A percentile compares a stretch with the other conserved stretches of the same genome.
Conservation (phyloP, 2,797 vertebrate species). For the Xiphorhynchus erythropygius region DNA sequence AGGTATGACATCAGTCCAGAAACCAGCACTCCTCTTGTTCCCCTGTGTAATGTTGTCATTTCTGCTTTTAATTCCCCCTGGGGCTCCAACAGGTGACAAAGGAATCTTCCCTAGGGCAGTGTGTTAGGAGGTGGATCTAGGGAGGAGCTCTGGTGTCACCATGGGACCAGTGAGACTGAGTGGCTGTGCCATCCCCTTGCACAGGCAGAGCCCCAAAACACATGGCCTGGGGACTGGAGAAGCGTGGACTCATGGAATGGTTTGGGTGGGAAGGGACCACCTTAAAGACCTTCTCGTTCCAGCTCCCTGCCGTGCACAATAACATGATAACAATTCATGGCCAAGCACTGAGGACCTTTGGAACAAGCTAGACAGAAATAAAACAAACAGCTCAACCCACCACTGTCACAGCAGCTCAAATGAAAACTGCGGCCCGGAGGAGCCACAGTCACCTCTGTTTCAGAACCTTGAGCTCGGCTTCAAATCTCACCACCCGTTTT, state of each 20-base stretch:
- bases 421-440: not conserved
- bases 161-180: not conserved
- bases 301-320: not conserved
- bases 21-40: not conserved
- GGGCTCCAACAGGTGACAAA: not conserved
- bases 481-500: not conserved
- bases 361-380: not conserved
- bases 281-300: not conserved
- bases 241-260: not conserved
- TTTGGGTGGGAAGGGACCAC: not conserved
- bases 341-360: not conserved
- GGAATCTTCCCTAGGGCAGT: not conserved
- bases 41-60: not conserved
- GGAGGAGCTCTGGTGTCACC: not conserved
- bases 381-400: not conserved
- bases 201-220: not conserved
- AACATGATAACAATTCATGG: accelerated
- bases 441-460: not conserved
- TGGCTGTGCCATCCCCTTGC: not conserved
- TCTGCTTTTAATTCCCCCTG: not conserved
- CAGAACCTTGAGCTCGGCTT: not conserved
- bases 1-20: not conserved
- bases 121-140: not conserved
- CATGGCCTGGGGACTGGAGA: not conserved
- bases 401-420: not conserved